Conservation (phyloP, 2,888 invertebrate species). For the Seira sanloemensis region DNA sequence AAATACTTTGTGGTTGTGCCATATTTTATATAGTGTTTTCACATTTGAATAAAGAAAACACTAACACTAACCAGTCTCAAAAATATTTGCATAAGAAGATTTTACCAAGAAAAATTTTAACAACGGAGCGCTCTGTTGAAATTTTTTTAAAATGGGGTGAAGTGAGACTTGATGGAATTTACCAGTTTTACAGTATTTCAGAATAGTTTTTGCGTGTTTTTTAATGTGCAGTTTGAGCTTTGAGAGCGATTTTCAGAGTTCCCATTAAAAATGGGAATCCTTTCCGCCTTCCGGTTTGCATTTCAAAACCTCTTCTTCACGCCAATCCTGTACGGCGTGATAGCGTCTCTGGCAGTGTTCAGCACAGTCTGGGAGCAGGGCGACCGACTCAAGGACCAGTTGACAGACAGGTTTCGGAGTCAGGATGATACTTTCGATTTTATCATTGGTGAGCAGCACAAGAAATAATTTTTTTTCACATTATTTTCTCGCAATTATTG, state of each 20-base stretch:
- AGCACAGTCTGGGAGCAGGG: slow-evolving; percentile 62
- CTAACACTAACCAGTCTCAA: too few relatives aligned
- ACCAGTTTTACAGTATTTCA: not conserved
- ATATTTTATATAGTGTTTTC: too few relatives aligned
- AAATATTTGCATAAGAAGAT: too few relatives aligned
- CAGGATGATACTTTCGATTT: slow-evolving; percentile 67
- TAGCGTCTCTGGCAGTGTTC: slow-evolving; percentile 65
- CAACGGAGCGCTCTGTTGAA: not conserved
- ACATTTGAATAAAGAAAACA: too few relatives aligned
- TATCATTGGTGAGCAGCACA: slow-evolving; percentile 55
- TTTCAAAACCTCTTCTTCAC: slow-evolving; percentile 68
- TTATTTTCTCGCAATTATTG: too few relatives aligned
- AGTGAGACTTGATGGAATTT: slow-evolving; percentile 31
- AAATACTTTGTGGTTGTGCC: too few relatives aligned
- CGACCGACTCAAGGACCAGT: slow-evolving; percentile 60
- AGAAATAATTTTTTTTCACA: not conserved
- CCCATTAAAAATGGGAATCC: slow-evolving; percentile 56
- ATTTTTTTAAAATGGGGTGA: slow-evolving; percentile 42
- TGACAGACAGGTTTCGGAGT: slow-evolving; percentile 59
- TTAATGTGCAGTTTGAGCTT: not conserved
- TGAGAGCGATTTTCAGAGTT: not conserved
- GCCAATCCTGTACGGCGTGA: slow-evolving; percentile 64
- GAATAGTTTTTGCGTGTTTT: slow-evolving; percentile 1
- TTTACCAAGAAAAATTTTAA: too few relatives aligned
- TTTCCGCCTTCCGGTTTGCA: slow-evolving; percentile 64